phyloP scores from a whole-genome alignment of 2,797 vertebrate species.

The Alauda arvensis region DNA sequence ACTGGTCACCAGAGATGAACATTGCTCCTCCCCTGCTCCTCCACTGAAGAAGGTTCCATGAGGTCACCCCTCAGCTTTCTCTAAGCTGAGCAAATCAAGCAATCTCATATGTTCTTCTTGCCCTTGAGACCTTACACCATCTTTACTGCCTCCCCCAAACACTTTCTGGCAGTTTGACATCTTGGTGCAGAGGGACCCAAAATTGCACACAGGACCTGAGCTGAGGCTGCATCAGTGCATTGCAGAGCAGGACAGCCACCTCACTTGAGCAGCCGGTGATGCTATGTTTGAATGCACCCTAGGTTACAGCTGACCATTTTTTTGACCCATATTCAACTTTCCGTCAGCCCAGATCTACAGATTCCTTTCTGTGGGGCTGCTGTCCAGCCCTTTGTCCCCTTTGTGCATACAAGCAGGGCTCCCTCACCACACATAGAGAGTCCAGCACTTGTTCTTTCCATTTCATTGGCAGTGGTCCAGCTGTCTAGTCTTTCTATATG shows the following conservation, averaged over 20 bases:
- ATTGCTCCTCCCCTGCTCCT: rapidly evolving
- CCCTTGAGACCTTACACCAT: neutral
- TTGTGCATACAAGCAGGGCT: neutral
- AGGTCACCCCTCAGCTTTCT: neutral
- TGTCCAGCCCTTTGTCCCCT: rapidly evolving
- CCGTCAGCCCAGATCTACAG: neutral
- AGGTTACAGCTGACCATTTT: neutral
- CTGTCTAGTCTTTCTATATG: neutral
- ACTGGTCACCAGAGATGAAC: neutral
- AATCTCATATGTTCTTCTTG: neutral
- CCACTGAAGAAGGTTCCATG: rapidly evolving
- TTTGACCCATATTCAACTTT: neutral
- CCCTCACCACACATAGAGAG: rapidly evolving
- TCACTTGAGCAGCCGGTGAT: rapidly evolving
- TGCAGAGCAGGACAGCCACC: rapidly evolving
- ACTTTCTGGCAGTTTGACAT: neutral
- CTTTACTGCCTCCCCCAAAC: neutral
- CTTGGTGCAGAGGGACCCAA: neutral
- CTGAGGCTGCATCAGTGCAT: rapidly evolving
- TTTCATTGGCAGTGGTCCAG: rapidly evolving
- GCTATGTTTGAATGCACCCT: neutral
- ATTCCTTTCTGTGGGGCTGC: neutral
- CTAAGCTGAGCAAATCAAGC: neutral
- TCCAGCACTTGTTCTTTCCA: neutral
- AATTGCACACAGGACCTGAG: rapidly evolving